Percentiles rank a stretch among this genome's conserved stretches.
Conservation (phyloP, 2,888 invertebrate species). For the Cremastobaeus sp. region DNA sequence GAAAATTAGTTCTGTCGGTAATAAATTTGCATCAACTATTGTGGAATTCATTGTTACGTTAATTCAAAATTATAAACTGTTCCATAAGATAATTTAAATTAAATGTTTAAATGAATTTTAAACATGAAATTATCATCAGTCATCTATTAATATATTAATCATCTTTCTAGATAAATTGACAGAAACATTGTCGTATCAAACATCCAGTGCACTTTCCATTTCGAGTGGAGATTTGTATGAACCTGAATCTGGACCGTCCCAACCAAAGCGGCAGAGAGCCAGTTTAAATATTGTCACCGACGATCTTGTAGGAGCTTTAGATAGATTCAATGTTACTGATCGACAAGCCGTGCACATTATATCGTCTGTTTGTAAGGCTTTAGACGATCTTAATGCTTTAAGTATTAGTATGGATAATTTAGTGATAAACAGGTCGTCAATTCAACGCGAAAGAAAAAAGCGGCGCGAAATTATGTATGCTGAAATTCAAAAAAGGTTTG, state of each 20-base stretch:
- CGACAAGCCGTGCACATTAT: constrained; percentile 31
- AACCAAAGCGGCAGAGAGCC: constrained; percentile 4
- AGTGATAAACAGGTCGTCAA: constrained; percentile 1
- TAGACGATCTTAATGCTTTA: background rate
- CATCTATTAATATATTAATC: too few species aligned
- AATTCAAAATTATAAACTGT: too few species aligned
- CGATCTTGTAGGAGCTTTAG: constrained; percentile 22
- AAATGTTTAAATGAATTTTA: too few species aligned
- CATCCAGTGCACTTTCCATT: background rate
- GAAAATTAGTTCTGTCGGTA: too few species aligned
- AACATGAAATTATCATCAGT: too few species aligned
- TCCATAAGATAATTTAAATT: too few species aligned
- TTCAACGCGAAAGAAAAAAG: constrained; percentile 2
- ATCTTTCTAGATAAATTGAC: background rate
- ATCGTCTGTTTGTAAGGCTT: constrained; percentile 15
- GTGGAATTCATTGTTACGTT: too few species aligned
- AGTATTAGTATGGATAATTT: background rate
- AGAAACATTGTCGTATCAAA: constrained; percentile 2
- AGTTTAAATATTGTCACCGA: constrained; percentile 21
- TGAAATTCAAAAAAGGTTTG: background rate
- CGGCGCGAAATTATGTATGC: background rate
- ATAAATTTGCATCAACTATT: too few species aligned
- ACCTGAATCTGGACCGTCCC: constrained; percentile 28
- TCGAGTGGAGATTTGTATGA: constrained; percentile 11
- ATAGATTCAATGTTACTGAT: constrained; percentile 25